These are phyloP conservation scores for Catagonus wagneri DNA, from an alignment of 2,113 vertebrate species.

Conservation along the genomic window DNA sequence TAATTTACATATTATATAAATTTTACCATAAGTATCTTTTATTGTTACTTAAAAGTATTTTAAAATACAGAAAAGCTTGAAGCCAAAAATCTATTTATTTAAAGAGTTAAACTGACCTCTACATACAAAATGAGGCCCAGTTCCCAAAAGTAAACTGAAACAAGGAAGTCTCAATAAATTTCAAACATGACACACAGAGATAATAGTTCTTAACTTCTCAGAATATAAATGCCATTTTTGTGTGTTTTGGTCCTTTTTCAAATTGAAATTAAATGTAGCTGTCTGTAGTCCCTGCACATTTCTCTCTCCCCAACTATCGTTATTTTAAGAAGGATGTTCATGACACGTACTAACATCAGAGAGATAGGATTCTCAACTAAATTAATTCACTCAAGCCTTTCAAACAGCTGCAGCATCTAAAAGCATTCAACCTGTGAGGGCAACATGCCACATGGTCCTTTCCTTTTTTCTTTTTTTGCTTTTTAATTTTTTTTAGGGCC, in stretches of 20 bases:
- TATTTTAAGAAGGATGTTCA: constrained; percentile 11
- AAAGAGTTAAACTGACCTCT: background rate
- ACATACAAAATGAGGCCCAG: background rate
- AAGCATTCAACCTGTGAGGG: constrained; percentile 22
- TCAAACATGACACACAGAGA: background rate
- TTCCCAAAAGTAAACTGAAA: background rate
- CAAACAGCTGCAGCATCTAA: constrained; percentile 58
- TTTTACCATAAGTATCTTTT: background rate
- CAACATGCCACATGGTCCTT: background rate
- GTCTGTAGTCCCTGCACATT: background rate
- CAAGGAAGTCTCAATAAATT: background rate
- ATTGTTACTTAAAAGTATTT: background rate
- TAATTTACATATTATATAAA: background rate
- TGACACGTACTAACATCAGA: background rate
- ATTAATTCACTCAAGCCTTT: constrained; percentile 32
- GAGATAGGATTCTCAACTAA: background rate
- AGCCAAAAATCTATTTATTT: background rate
- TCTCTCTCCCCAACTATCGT: background rate
- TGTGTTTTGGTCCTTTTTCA: background rate
- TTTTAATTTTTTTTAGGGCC: no score
- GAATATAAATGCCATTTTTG: background rate
- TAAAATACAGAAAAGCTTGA: background rate
- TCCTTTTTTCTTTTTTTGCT: background rate
- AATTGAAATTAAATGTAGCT: constrained; percentile 13
- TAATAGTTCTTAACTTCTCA: background rate